phyloP scores from a whole-genome alignment of 2,797 vertebrate species.

The Melanotaenia maccullochi region DNA sequence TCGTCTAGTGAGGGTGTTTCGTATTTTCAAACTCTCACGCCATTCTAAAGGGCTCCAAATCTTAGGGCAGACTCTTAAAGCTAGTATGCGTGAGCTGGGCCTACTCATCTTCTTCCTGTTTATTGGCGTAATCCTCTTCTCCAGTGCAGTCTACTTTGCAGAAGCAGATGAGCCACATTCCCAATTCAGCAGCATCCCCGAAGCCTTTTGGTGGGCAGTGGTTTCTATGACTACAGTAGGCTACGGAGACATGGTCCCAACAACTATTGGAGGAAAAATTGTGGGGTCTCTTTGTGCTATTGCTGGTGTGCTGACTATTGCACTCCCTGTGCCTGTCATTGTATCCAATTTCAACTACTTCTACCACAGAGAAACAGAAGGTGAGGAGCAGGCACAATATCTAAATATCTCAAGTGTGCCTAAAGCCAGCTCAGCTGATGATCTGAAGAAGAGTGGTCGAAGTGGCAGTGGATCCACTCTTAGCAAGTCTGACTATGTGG shows the following conservation, averaged over 20 bases:
- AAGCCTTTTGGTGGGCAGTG: constrained; percentile 99
- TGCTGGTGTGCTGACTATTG: constrained; percentile 96
- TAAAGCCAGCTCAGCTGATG: constrained; percentile 88
- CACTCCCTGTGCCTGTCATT: constrained; percentile 95
- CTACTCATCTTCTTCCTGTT: constrained; percentile 98
- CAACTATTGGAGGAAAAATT: constrained; percentile 98
- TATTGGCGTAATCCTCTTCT: constrained; percentile 99
- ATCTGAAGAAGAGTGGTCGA: constrained; percentile 91
- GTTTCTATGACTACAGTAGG: constrained; percentile 99
- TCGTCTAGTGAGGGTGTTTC: constrained; percentile 94
- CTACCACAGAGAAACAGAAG: constrained; percentile 97
- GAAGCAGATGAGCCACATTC: constrained; percentile 95
- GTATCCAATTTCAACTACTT: constrained; percentile 99
- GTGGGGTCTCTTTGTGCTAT: constrained; percentile 97
- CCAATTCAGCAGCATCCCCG: constrained; percentile 95
- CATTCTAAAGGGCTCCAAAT: constrained; percentile 98
- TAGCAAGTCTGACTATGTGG: constrained; percentile 97
- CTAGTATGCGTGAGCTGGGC: constrained; percentile 95
- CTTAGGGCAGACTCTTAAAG: constrained; percentile 96
- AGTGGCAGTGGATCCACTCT: constrained; percentile 95
- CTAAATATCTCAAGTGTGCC: constrained; percentile 94
- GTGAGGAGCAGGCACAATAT: constrained; percentile 98
- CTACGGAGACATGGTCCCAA: constrained; percentile 97
- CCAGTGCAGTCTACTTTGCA: constrained; percentile 97
- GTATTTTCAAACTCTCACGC: constrained; percentile 98